Conservation (phyloP, 2,888 invertebrate genomes). For the Geophilus truncorum region DNA sequence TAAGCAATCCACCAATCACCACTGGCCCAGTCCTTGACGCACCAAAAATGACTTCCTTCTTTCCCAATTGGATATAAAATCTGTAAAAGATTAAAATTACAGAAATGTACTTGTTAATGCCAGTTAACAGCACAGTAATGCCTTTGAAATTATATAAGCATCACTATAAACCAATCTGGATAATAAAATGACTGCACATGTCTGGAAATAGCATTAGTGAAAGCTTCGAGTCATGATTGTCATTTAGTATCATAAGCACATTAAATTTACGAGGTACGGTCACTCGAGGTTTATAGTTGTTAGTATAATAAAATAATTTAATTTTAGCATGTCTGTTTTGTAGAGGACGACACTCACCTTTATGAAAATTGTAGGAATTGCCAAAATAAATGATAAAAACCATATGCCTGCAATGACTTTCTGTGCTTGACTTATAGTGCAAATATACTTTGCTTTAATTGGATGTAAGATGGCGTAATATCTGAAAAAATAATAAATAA, state of each 20-base stretch:
- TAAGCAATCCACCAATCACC: conserved; percentile 54
- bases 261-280: not conserved
- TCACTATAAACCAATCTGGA: not conserved
- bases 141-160: not conserved
- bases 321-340: not conserved
- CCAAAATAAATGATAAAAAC: conserved; percentile 58
- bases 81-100: conserved; percentile 43
- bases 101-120: not conserved
- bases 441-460: conserved; percentile 63
- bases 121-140: not conserved
- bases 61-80: conserved; percentile 51
- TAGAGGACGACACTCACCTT: conserved; percentile 53
- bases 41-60: conserved; percentile 55
- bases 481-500: conserved; percentile 49
- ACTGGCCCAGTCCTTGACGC: conserved; percentile 55
- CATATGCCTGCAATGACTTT: conserved; percentile 59
- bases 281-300: not conserved
- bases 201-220: not conserved
- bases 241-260: not conserved
- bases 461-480: conserved; percentile 68
- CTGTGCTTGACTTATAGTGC: conserved; percentile 62
- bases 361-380: conserved; percentile 58
- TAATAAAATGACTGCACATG: not conserved
- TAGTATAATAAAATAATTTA: not conserved
- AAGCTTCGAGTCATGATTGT: not conserved